Evolutionary conservation across 1,140 invertebrate genomes (phyloP), one percentile per base, ranked within the genome.

Genomic region (Macrosteles quadrilineatus): DNA sequence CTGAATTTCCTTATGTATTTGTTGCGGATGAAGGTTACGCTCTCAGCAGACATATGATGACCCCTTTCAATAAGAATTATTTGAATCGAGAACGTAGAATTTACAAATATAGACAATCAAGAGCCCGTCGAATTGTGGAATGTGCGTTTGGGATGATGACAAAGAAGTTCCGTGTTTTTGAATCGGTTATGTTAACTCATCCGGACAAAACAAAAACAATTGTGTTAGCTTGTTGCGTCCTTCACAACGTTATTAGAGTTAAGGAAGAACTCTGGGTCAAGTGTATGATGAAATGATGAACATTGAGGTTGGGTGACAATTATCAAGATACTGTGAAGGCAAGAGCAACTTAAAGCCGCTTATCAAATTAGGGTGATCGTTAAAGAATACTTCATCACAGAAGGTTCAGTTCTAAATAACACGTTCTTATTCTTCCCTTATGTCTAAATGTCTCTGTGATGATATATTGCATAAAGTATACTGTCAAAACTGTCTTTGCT

Each of bases 91-190:
- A 72, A 72, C 62, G 79, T 78, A 72, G 75, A 64, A 73, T 80
- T 63, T 83, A 79, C 70, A 82, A 82, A 66, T 78, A 81, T 73
- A 66, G 75, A 17, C 45, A 81, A 19, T 81, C 76, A 30, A 71
- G 77, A 67, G 77, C 78, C 25, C 71, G 80, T 14, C 76, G 79
- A 72, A 76, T 81, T 30, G 78, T 84, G 2, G 84, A 86, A 78
- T 85, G 85, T 77, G 78, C 78, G 0, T 85, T 86, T 76, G 83
- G 83, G 14, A 84, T 85, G 67, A 71, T 85, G 55, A 71, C 78
- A 2, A 74, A 77, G 23, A 75, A 78, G 36, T 84, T 81, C 75
- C 72, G 80, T 73, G 75, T 83, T 50, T 80, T 83, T 19, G 68
- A 74, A 73, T 73, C 53, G 21, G 74, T 76, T 32, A 78, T 80